Percentiles rank a stretch among this genome's conserved stretches.
phyloP scores from a whole-genome alignment of 2,113 vertebrate genomes.

The Apus apus region DNA sequence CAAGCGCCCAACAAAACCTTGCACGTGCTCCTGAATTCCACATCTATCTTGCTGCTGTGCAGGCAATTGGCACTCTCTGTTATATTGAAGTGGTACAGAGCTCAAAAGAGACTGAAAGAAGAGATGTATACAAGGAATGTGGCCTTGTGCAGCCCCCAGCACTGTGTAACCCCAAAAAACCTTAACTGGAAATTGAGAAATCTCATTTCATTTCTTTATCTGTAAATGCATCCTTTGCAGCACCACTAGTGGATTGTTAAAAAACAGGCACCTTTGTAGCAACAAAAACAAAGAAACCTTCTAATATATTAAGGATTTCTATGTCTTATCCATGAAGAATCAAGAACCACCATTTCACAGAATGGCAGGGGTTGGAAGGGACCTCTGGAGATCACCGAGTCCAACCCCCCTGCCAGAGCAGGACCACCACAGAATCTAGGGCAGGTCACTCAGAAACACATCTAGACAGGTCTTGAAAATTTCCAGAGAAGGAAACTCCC shows the following conservation, averaged over 20 bases:
- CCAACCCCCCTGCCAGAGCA: too few relatives aligned
- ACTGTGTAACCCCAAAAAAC: rapidly evolving
- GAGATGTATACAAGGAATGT: neutral
- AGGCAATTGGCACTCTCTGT: neutral
- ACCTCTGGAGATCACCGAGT: too few relatives aligned
- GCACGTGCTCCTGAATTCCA: neutral
- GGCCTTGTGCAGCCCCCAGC: neutral
- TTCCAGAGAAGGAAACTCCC: too few relatives aligned
- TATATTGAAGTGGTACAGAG: neutral
- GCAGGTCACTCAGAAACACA: too few relatives aligned
- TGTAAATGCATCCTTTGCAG: neutral
- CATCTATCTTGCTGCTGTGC: neutral
- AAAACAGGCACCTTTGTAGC: neutral
- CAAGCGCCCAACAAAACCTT: neutral
- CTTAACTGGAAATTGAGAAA: neutral
- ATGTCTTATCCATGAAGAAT: neutral
- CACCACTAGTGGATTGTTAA: neutral
- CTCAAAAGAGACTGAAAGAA: neutral
- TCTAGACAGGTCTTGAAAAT: too few relatives aligned
- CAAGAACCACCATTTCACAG: too few relatives aligned
- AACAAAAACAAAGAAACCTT: neutral
- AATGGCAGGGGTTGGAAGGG: too few relatives aligned
- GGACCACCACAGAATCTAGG: too few relatives aligned
- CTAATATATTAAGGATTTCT: neutral
- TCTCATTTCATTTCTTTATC: neutral